A percentile compares a stretch with the other conserved stretches of the same genome.
phyloP scores from a whole-genome alignment of 2,113 vertebrate genomes.

The Calidris pugnax region DNA sequence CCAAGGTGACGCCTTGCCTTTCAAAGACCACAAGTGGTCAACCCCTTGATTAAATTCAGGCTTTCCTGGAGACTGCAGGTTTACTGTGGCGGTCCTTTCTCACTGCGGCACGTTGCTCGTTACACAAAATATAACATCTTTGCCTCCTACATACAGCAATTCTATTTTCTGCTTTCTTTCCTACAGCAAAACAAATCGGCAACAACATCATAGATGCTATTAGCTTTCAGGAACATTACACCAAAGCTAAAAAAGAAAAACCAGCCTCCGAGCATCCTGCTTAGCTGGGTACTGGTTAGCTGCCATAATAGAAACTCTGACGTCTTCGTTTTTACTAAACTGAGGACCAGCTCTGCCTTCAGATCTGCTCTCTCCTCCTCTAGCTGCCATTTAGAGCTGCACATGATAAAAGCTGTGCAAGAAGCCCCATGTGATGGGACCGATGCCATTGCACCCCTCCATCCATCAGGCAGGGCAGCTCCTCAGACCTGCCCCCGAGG shows the following conservation, averaged over 20 bases:
- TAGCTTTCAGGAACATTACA: conserved; percentile 43
- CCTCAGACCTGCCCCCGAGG: not conserved
- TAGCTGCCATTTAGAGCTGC: not conserved
- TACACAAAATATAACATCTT: not conserved
- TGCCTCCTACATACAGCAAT: conserved; percentile 31
- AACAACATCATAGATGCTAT: not conserved
- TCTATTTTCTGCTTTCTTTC: conserved; percentile 54
- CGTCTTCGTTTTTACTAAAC: not conserved
- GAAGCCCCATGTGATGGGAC: not conserved
- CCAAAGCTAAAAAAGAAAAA: not conserved
- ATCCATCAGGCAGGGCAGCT: not conserved
- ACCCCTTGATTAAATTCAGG: not conserved
- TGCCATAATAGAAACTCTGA: not conserved
- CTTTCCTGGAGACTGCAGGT: not conserved
- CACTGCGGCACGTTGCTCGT: not conserved
- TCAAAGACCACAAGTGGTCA: not conserved
- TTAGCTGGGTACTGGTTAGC: not conserved
- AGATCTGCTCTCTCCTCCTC: not conserved
- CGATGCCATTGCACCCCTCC: not conserved
- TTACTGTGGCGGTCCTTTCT: not conserved
- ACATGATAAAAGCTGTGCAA: not conserved
- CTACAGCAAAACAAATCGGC: conserved; percentile 41
- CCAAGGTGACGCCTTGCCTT: not conserved
- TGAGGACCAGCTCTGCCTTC: not conserved
- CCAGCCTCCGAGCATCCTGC: not conserved